These are phyloP conservation scores for Mesorhabditis belari DNA, from an alignment of 2,888 invertebrate genomes.

Conservation along the genomic window DNA sequence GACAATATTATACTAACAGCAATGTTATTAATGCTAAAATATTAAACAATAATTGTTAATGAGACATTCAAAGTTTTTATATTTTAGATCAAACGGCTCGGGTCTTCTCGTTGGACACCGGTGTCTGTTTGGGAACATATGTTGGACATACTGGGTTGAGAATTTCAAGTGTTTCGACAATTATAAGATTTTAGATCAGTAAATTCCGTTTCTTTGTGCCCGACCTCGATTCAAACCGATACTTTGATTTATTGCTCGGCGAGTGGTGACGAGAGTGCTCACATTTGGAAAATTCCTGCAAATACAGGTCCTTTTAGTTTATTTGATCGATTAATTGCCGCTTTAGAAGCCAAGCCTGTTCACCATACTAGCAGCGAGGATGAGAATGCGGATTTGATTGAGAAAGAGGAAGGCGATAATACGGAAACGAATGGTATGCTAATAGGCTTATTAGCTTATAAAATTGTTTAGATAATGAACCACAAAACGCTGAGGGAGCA, in stretches of 20 bases:
- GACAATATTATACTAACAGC: no score
- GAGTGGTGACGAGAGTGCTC: slow-evolving; percentile 88
- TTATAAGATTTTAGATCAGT: neutral
- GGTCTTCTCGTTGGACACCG: slow-evolving; percentile 84
- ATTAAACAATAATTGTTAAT: no score
- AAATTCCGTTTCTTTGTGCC: neutral
- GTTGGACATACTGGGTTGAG: slow-evolving; percentile 77
- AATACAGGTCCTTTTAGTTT: no score
- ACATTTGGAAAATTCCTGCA: slow-evolving; percentile 77
- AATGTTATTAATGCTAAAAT: neutral
- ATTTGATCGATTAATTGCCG: neutral
- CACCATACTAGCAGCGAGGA: neutral
- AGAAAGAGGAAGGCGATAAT: slow-evolving; percentile 18
- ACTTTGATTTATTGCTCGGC: slow-evolving; percentile 64
- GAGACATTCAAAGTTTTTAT: no score
- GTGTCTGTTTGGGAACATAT: slow-evolving; percentile 81
- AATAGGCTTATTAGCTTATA: no score
- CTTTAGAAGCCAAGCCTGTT: neutral
- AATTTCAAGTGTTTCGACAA: neutral
- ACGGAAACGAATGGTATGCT: no score
- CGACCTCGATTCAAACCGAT: neutral
- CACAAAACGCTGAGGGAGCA: slow-evolving; percentile 4
- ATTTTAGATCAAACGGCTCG: slow-evolving; percentile 80
- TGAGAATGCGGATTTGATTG: slow-evolving; percentile 21
- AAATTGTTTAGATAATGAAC: no score